A percentile compares a stretch with the other conserved stretches of the same genome.
Conservation (phyloP, 2,113 vertebrate species). For the Agelaius phoeniceus region DNA sequence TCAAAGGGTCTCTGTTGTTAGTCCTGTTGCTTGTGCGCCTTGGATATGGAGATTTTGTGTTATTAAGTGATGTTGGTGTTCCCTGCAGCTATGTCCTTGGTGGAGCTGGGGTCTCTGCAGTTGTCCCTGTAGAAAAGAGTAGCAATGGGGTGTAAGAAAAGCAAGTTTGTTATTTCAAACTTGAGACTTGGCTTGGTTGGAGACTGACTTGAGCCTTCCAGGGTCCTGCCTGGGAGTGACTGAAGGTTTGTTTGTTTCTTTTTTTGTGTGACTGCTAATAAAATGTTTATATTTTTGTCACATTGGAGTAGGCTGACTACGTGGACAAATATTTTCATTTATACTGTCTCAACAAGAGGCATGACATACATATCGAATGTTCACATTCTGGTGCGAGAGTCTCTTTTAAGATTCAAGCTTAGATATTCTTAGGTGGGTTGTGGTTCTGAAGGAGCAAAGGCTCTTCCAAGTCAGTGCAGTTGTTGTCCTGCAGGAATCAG, state of each 20-base stretch:
- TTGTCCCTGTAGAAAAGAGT: neutral
- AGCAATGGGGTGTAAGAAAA: neutral
- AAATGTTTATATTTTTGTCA: neutral
- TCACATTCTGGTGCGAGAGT: neutral
- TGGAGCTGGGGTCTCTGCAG: neutral
- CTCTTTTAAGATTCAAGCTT: neutral
- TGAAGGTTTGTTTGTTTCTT: neutral
- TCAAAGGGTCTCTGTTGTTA: neutral
- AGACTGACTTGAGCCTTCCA: neutral
- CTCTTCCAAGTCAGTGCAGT: neutral
- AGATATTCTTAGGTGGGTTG: neutral
- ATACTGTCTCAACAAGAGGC: neutral
- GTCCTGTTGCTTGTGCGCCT: neutral
- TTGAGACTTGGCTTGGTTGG: neutral
- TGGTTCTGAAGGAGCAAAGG: neutral
- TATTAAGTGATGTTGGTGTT: neutral
- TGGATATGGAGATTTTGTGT: neutral
- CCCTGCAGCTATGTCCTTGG: neutral
- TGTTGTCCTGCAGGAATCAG: neutral
- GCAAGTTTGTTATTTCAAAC: neutral
- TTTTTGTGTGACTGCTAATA: neutral
- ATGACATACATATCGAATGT: neutral
- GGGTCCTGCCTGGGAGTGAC: neutral
- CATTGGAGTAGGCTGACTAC: neutral
- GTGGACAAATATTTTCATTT: neutral